Percentiles rank a stretch among this genome's conserved stretches.
phyloP scores from a whole-genome alignment of 2,888 invertebrate genomes.

The Mylabris sibirica region DNA sequence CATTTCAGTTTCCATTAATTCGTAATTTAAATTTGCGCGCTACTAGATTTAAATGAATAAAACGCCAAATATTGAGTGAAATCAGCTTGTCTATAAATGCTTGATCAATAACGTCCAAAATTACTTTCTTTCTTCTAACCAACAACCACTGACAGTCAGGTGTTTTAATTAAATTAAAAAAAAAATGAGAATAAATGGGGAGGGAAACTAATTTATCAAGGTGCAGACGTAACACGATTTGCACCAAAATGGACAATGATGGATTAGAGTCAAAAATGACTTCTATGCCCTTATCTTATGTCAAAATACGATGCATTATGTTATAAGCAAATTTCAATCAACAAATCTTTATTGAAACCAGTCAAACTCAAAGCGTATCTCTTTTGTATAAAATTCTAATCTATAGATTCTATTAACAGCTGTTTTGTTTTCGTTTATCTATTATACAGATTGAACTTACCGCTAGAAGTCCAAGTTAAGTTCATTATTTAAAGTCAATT shows the following conservation, averaged over 20 bases:
- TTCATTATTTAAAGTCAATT: constrained; percentile 1
- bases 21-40: constrained; percentile 43
- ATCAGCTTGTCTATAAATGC: constrained; percentile 24
- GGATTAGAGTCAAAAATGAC: constrained; percentile 35
- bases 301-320: neutral
- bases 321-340: neutral
- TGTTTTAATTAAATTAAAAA: constrained; percentile 39
- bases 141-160: constrained; percentile 23
- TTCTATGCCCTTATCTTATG: constrained; percentile 19
- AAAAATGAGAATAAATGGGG: constrained; percentile 15
- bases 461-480: constrained; percentile 1
- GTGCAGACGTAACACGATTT: constrained; percentile 37
- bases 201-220: constrained; percentile 37
- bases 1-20: constrained; percentile 46
- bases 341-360: neutral
- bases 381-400: neutral
- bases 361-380: neutral
- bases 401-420: no score
- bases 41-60: constrained; percentile 35
- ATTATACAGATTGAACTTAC: neutral
- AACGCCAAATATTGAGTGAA: constrained; percentile 9
- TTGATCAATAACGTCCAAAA: constrained; percentile 27
- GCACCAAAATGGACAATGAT: constrained; percentile 36
- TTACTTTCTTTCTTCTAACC: constrained; percentile 18
- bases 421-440: neutral